Evolutionary conservation across 2,113 vertebrate species (phyloP).

Genomic region (Microcebus griseorufus): DNA sequence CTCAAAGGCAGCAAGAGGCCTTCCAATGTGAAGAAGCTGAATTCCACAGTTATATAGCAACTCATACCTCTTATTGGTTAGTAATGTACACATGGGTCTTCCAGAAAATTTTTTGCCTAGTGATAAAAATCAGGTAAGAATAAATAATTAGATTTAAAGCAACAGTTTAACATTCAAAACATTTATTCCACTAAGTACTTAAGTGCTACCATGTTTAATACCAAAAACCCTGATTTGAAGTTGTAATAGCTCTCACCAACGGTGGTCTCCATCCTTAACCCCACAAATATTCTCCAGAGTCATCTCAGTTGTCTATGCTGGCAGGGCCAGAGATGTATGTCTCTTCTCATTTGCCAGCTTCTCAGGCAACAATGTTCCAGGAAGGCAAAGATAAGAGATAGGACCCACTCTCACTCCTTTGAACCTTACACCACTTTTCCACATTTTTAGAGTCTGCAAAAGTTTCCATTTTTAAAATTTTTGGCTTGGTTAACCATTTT

Average conservation of each 20-base stretch:
- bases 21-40: conserved; percentile 95
- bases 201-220: neutral
- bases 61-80: conserved; percentile 97
- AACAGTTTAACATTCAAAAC: neutral
- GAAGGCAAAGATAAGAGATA: neutral
- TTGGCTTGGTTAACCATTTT: neutral
- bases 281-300: neutral
- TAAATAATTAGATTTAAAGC: neutral
- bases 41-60: conserved; percentile 98
- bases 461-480: neutral
- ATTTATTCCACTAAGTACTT: neutral
- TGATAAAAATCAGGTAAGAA: conserved; percentile 21
- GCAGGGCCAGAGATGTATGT: neutral
- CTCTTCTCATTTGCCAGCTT: neutral
- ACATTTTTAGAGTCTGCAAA: neutral
- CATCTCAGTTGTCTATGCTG: neutral
- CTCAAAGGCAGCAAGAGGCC: conserved; percentile 97
- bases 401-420: neutral
- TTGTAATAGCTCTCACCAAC: neutral
- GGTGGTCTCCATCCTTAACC: neutral
- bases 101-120: conserved; percentile 95
- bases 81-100: conserved; percentile 95
- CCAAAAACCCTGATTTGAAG: neutral
- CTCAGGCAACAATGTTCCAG: neutral
- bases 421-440: neutral